A percentile compares a stretch with the other conserved stretches of the same genome.
phyloP scores from a whole-genome alignment of 2,888 invertebrate genomes.

The Steromphala cineraria region DNA sequence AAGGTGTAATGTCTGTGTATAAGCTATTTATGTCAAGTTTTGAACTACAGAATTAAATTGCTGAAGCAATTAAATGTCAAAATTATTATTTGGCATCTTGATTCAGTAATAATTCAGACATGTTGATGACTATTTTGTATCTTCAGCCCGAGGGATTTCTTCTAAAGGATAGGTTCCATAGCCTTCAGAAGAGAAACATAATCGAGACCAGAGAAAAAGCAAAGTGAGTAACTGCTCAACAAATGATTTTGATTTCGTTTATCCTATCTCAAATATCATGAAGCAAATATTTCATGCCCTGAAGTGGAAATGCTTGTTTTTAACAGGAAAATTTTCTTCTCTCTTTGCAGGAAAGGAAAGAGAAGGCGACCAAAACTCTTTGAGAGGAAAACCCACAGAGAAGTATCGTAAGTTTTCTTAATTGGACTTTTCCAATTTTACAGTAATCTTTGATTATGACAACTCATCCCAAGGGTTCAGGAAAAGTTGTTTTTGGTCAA shows the following conservation, averaged over 20 bases:
- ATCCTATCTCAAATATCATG: no score
- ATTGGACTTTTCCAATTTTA: neutral
- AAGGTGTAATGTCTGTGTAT: no score
- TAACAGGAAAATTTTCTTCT: neutral
- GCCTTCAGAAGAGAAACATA: conserved; percentile 92
- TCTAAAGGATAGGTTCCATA: conserved; percentile 89
- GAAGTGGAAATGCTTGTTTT: neutral
- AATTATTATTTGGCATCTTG: no score
- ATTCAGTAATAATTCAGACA: neutral
- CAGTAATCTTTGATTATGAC: no score
- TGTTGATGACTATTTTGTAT: neutral
- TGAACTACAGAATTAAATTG: no score
- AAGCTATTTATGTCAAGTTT: no score
- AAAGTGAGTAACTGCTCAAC: conserved; percentile 55
- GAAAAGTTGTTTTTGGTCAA: no score
- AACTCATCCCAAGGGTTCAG: no score
- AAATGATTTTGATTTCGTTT: neutral
- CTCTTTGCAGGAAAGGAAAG: conserved; percentile 80
- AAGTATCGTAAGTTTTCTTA: conserved; percentile 39
- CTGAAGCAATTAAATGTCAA: no score
- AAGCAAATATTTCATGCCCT: neutral
- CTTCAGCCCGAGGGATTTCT: conserved; percentile 81
- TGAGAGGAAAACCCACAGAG: conserved; percentile 78
- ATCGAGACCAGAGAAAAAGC: conserved; percentile 81
- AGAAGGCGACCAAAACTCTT: conserved; percentile 85